Evolutionary conservation across 2,888 invertebrate genomes (phyloP).

Genomic region (Drosophila nr. perissopoda): DNA sequence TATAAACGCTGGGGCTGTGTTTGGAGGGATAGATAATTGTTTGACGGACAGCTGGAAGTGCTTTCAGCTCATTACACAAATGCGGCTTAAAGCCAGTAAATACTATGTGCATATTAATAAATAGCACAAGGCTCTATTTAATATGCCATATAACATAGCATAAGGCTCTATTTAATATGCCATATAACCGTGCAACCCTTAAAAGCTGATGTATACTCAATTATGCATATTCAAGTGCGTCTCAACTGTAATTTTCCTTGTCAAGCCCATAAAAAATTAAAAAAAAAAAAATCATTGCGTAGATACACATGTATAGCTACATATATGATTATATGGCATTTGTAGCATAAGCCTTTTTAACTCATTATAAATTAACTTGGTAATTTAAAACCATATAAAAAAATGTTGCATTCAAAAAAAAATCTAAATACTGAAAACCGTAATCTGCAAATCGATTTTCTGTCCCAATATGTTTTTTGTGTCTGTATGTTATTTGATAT

Average conservation of each 20-base stretch:
- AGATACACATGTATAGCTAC: neutral
- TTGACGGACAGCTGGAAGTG: slow-evolving; percentile 58
- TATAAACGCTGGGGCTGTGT: neutral
- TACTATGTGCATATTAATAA: slow-evolving; percentile 33
- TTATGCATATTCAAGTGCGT: neutral
- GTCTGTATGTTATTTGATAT: neutral
- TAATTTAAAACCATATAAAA: neutral
- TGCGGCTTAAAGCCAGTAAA: slow-evolving; percentile 66
- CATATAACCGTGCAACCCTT: slow-evolving; percentile 7
- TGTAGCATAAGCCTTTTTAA: neutral
- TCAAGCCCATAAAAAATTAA: neutral
- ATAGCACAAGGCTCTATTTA: slow-evolving; percentile 17
- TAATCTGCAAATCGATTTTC: neutral
- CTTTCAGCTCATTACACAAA: slow-evolving; percentile 76
- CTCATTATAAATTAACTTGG: neutral
- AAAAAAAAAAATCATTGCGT: neutral
- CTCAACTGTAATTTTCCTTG: neutral
- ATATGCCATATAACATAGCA: slow-evolving; percentile 9
- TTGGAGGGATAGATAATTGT: slow-evolving; percentile 35
- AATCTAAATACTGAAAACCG: neutral
- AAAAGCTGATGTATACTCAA: too few species aligned
- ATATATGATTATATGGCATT: neutral
- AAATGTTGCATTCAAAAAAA: neutral
- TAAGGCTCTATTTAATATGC: slow-evolving; percentile 14
- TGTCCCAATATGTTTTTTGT: neutral